A percentile compares a stretch with the other conserved stretches of the same genome.
Conservation (phyloP, 2,113 vertebrate genomes). For the Oreochromis aureus region DNA sequence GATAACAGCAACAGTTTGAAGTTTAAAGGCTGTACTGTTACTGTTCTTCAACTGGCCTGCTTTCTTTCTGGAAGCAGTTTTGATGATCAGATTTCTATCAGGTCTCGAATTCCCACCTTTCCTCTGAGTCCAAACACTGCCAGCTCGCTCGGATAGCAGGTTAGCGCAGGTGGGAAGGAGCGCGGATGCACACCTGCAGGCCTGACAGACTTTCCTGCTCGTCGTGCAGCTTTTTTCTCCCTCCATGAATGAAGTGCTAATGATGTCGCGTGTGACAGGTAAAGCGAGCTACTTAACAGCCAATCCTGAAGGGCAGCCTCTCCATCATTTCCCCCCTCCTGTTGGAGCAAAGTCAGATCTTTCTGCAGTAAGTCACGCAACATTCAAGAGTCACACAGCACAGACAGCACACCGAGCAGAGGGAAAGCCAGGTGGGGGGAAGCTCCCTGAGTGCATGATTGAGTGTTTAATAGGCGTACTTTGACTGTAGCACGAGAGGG, state of each 20-base stretch:
- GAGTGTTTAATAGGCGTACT: constrained; percentile 40
- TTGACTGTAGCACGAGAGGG: constrained; percentile 45
- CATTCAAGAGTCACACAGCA: neutral
- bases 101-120: neutral
- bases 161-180: neutral
- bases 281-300: neutral
- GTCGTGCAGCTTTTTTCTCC: neutral
- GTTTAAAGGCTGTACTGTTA: neutral
- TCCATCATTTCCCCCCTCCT: neutral
- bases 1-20: neutral
- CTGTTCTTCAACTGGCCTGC: neutral
- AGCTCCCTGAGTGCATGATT: constrained; percentile 3
- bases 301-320: neutral
- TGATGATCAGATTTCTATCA: neutral
- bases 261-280: neutral
- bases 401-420: neutral
- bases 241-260: neutral
- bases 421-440: constrained; percentile 13
- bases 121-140: neutral
- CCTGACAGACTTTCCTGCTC: neutral
- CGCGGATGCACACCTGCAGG: constrained; percentile 5
- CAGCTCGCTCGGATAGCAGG: neutral
- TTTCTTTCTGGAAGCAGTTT: neutral
- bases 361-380: constrained; percentile 12
- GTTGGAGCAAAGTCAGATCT: neutral